These are phyloP conservation scores for Apodemia zela DNA, from an alignment of 2,888 invertebrate genomes.

Conservation along the genomic window DNA sequence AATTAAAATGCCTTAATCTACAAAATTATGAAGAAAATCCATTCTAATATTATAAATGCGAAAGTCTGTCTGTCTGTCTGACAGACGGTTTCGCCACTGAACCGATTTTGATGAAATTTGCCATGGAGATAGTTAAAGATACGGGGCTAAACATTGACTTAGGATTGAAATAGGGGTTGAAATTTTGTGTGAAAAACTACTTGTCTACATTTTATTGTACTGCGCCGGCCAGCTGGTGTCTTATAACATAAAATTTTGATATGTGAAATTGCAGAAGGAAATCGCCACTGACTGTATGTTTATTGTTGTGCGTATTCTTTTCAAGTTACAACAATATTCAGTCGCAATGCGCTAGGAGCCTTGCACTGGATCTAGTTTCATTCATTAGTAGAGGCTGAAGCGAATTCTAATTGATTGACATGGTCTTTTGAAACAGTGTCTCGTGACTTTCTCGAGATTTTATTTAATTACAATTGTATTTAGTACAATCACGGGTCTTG, in stretches of 20 bases:
- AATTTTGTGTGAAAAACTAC: not conserved
- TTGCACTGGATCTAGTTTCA: slow-evolving; percentile 8
- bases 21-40: too few species aligned
- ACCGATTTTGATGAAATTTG: too few species aligned
- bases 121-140: too few species aligned
- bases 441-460: not conserved
- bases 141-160: not conserved
- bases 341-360: not conserved
- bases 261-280: not conserved
- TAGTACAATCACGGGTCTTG: too few species aligned
- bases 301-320: not conserved
- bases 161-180: not conserved
- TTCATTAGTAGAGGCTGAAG: not conserved
- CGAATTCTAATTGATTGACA: not conserved
- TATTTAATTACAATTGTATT: not conserved
- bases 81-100: not conserved
- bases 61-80: too few species aligned
- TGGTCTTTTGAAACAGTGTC: not conserved
- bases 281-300: not conserved
- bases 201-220: too few species aligned
- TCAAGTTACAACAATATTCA: not conserved
- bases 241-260: not conserved
- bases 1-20: too few species aligned
- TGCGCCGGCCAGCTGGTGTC: not conserved
- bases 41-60: too few species aligned